Base-by-base conservation (phyloP, 2,113 vertebrate species). In the Apteryx owenii region DNA sequence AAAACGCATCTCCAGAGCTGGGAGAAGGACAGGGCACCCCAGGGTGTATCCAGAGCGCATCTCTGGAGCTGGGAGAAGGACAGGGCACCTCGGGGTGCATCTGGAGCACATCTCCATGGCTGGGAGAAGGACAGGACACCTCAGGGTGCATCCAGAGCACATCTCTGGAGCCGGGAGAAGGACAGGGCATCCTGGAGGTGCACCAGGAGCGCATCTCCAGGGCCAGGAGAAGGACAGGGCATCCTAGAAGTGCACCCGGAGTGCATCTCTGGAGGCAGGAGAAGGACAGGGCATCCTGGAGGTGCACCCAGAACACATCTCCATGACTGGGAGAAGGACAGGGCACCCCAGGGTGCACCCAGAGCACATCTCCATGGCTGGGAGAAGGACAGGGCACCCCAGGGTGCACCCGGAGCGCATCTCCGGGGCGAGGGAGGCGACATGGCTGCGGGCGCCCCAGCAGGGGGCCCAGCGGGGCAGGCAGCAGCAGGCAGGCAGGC, bases 401-500 rank as follows among this genome's bases (percentile, higher is more conserved):
- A 7, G 44, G 56, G 4, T 12, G 11, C 12, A 2, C 7, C 51
- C 36, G 5, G 65, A 42, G 28, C 10, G 10, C 13, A 15, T 73
- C 71, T 18, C 25, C 3, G 0, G 54, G 11, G 69, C 51, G 0
- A 0, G 33, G 54, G 44, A 64, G 68, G 10, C 33, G 31, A 46
- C 44, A 58, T 23, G 4, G 5, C 40, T 76, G 38, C 53, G 51
- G 46, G 69, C 1, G 5, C 31, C 19, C 33, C 91, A 42, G 6
- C 28, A 1, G 85, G 29, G 72, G 85, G 62, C 64, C 5, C 36
- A 3, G 36, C 36, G 36, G 36, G 36, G 36, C 36, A 38, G 36
- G 36, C 36, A 38, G 36, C 36, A 38, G 36, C 36, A 38, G 36
- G 36, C 36, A 38, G 36, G 36, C 36, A 36, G 36, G 36, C 36